phyloP scores from a whole-genome alignment of 1,140 invertebrate species.

The Zaprionus camerounensis region DNA sequence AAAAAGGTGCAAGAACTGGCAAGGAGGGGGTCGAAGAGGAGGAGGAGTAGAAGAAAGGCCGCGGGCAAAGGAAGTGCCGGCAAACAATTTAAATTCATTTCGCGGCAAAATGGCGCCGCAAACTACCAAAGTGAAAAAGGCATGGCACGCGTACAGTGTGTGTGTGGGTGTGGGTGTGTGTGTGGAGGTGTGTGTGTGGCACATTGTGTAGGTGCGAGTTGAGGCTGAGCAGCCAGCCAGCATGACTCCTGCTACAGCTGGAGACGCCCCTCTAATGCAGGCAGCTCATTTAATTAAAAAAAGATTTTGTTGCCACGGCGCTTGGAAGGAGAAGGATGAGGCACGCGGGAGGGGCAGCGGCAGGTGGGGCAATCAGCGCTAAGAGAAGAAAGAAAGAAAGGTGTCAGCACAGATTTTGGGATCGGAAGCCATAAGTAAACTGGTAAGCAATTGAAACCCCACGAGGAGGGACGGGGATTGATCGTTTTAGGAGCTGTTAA shows the following conservation, averaged over 20 bases:
- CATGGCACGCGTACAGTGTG: slow-evolving; percentile 23
- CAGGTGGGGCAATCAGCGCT: background rate
- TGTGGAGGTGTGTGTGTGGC: slow-evolving; percentile 27
- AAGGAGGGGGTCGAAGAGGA: background rate
- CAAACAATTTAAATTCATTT: slow-evolving; percentile 83
- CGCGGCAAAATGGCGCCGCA: slow-evolving; percentile 75
- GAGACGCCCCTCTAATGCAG: slow-evolving; percentile 46
- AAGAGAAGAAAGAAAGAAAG: slow-evolving; percentile 5
- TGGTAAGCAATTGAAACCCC: background rate
- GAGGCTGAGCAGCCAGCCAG: slow-evolving; percentile 66
- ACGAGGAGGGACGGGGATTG: background rate
- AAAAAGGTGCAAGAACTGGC: slow-evolving; percentile 38
- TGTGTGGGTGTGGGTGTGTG: background rate
- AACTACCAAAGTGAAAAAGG: slow-evolving; percentile 67
- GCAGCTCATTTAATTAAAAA: slow-evolving; percentile 80
- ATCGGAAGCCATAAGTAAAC: slow-evolving; percentile 20
- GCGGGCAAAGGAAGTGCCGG: slow-evolving; percentile 68
- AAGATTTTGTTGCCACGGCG: slow-evolving; percentile 59
- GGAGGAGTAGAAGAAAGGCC: slow-evolving; percentile 1
- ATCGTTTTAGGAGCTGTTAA: slow-evolving; percentile 8
- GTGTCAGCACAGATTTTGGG: background rate
- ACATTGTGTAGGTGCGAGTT: slow-evolving; percentile 63
- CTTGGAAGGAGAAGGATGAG: slow-evolving; percentile 2
- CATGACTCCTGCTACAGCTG: slow-evolving; percentile 40
- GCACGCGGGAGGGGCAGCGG: background rate